These are phyloP conservation scores for Drosophila carrolli DNA, from an alignment of 1,140 invertebrate genomes.

Conservation along the genomic window DNA sequence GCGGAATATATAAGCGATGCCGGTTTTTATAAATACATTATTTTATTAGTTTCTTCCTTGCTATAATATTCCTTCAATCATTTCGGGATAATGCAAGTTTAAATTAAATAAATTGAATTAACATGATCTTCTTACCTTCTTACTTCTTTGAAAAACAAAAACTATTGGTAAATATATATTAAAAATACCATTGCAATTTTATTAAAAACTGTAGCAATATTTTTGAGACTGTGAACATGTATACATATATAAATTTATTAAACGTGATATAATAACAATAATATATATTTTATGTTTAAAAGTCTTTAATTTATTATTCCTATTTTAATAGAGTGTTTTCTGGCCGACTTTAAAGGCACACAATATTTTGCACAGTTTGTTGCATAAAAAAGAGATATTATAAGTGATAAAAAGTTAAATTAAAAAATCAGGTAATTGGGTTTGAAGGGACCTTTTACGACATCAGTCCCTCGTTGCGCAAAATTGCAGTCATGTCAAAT, in stretches of 20 bases:
- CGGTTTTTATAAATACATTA: no score
- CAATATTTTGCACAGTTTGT: not conserved
- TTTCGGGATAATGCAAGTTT: no score
- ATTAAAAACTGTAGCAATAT: no score
- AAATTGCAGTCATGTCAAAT: slow-evolving; percentile 82
- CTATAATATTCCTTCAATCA: no score
- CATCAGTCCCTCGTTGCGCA: slow-evolving; percentile 72
- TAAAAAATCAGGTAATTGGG: slow-evolving; percentile 24
- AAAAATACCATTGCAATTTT: no score
- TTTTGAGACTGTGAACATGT: no score
- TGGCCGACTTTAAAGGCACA: not conserved
- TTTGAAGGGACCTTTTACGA: slow-evolving; percentile 40
- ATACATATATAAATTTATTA: not conserved
- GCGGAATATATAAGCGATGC: no score
- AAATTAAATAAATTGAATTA: no score
- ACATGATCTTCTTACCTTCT: no score
- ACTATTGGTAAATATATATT: no score
- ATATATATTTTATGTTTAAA: not conserved
- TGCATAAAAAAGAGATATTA: not conserved
- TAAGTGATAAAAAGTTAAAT: not conserved
- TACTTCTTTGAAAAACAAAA: no score
- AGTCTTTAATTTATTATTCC: not conserved
- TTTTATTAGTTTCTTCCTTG: no score
- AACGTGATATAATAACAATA: not conserved
- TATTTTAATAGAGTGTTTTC: not conserved